Evolutionary conservation across 2,888 invertebrate species (phyloP).

Genomic region (Nezara viridula): DNA sequence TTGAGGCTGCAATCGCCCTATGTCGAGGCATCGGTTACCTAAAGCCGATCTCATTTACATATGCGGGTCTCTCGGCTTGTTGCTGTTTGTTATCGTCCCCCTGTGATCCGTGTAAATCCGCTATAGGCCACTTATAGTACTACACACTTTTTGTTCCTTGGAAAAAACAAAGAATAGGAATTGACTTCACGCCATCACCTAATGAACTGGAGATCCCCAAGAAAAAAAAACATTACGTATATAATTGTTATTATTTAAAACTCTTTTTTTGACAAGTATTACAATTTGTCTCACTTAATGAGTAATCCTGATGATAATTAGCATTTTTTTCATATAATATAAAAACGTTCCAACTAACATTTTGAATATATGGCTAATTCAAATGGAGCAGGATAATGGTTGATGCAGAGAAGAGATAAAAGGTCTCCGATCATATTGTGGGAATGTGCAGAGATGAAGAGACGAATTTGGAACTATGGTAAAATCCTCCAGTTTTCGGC

Average conservation of each 20-base stretch:
- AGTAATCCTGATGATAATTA: too few species aligned
- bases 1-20: not conserved
- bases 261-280: not conserved
- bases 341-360: too few species aligned
- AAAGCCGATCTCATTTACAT: not conserved
- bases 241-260: not conserved
- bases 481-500: too few species aligned
- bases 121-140: not conserved
- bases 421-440: too few species aligned
- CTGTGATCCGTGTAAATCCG: not conserved
- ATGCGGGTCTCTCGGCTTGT: conserved; percentile 7
- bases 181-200: not conserved
- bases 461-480: too few species aligned
- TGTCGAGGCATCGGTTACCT: not conserved
- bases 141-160: not conserved
- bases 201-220: too few species aligned
- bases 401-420: too few species aligned
- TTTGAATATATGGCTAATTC: too few species aligned
- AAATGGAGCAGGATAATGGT: too few species aligned
- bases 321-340: too few species aligned
- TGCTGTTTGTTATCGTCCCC: not conserved
- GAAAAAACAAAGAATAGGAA: not conserved
- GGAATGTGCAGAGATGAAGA: too few species aligned
- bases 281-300: too few species aligned
- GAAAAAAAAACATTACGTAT: not conserved